Evolutionary conservation across 2,888 invertebrate species (phyloP).

Genomic region (Athalia cordata): DNA sequence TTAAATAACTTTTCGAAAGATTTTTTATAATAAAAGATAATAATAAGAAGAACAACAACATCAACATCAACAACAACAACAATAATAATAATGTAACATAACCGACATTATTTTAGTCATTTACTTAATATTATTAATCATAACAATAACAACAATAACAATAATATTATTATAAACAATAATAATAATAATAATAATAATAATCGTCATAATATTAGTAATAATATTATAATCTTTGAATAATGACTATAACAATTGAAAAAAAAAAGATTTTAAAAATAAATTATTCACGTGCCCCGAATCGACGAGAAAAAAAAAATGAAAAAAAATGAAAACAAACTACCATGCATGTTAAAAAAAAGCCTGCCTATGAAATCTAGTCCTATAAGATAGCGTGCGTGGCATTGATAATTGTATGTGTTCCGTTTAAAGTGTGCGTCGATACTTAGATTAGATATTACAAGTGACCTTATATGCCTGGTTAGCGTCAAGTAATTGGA

Average conservation of each 20-base stretch:
- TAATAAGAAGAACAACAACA: too few relatives aligned
- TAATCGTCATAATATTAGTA: conserved; percentile 21
- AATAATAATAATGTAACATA: not conserved
- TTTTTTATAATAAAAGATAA: too few relatives aligned
- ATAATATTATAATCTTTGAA: conserved; percentile 42
- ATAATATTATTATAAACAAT: conserved; percentile 34
- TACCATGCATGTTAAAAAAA: conserved; percentile 42
- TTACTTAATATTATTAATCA: conserved; percentile 46
- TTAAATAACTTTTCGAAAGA: too few relatives aligned
- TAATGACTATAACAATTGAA: conserved; percentile 21
- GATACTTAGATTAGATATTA: conserved; percentile 57
- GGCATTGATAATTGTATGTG: conserved; percentile 43
- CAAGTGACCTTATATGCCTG: conserved; percentile 65
- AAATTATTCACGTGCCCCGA: conserved; percentile 38
- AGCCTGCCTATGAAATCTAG: conserved; percentile 54
- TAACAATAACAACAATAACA: conserved; percentile 42
- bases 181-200: conserved; percentile 40
- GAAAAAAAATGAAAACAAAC: too few relatives aligned
- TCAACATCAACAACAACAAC: too few relatives aligned
- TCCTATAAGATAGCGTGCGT: conserved; percentile 51
- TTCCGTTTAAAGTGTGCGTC: conserved; percentile 39
- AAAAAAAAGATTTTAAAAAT: conserved; percentile 3
- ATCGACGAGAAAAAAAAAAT: not conserved
- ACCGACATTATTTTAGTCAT: conserved; percentile 27
- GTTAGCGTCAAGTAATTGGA: conserved; percentile 26